Evolutionary conservation across 2,797 vertebrate genomes (phyloP).

Genomic region (Peromyscus melanophrys): DNA sequence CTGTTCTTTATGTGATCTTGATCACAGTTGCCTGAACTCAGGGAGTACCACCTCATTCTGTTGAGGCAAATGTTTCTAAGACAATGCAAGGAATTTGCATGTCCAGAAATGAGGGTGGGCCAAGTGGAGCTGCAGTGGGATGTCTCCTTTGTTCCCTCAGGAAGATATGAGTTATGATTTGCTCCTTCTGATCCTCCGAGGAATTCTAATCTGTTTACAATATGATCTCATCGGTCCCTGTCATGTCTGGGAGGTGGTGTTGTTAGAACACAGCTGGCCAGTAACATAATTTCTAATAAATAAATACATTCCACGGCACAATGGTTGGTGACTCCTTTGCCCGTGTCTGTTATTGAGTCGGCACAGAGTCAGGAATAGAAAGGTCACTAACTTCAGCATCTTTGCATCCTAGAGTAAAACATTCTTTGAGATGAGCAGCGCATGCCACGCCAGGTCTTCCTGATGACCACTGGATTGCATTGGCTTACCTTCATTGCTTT

Average conservation of each 20-base stretch:
- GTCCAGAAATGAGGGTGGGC: neutral
- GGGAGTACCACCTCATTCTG: conserved; percentile 38
- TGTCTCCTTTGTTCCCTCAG: neutral
- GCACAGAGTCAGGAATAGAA: conserved; percentile 24
- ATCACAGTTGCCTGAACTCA: neutral
- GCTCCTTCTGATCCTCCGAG: conserved; percentile 20
- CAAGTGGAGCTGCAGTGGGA: neutral
- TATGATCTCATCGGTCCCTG: conserved; percentile 62
- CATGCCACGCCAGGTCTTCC: neutral
- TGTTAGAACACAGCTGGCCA: conserved; percentile 60
- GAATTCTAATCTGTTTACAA: conserved; percentile 67
- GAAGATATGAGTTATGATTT: conserved; percentile 35
- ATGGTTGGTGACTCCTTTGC: conserved; percentile 35
- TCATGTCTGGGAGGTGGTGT: conserved; percentile 70
- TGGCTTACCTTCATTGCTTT: conserved; percentile 77
- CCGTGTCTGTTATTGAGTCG: conserved; percentile 51
- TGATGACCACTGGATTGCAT: conserved; percentile 44
- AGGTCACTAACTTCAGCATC: conserved; percentile 69
- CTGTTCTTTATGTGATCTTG: conserved; percentile 34
- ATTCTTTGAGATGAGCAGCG: conserved; percentile 52
- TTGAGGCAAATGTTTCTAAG: conserved; percentile 49
- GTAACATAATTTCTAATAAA: conserved; percentile 63
- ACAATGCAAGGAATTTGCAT: conserved; percentile 56
- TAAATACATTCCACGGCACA: conserved; percentile 57
- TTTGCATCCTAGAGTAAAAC: conserved; percentile 54